Evolutionary conservation across 2,888 invertebrate species (phyloP).

Genomic region (Meta bourneti): DNA sequence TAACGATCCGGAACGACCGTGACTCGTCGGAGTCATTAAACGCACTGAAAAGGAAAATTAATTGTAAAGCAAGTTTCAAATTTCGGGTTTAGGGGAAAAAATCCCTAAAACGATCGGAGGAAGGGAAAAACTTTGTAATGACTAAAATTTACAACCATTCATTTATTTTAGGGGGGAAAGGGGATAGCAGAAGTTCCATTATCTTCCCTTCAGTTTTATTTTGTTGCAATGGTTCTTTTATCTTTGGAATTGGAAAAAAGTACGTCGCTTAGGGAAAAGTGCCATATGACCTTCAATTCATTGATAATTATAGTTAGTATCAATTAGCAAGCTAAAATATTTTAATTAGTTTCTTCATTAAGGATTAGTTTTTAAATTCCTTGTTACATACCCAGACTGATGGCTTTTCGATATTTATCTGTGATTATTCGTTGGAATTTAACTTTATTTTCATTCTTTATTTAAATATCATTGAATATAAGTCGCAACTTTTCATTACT

Average conservation of each 20-base stretch:
- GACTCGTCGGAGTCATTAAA: conserved; percentile 51
- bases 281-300: neutral
- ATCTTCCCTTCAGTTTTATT: neutral
- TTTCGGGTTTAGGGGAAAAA: conserved; percentile 29
- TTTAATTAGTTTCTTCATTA: neutral
- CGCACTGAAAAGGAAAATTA: conserved; percentile 58
- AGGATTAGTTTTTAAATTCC: neutral
- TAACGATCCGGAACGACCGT: conserved; percentile 25
- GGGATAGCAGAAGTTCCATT: neutral
- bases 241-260: neutral
- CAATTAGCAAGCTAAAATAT: neutral
- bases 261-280: neutral
- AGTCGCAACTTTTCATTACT: too few relatives aligned
- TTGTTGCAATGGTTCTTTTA: neutral
- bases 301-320: neutral
- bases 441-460: too few relatives aligned
- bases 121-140: conserved; percentile 36
- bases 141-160: conserved; percentile 11
- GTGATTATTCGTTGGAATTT: too few relatives aligned
- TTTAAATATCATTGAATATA: too few relatives aligned
- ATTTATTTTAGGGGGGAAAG: conserved; percentile 19
- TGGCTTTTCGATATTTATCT: too few relatives aligned
- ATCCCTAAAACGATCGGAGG: neutral
- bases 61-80: conserved; percentile 49
- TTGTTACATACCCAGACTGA: too few relatives aligned